Base-by-base conservation (phyloP, 1,140 invertebrate species). In the Babylonia areolata region DNA sequence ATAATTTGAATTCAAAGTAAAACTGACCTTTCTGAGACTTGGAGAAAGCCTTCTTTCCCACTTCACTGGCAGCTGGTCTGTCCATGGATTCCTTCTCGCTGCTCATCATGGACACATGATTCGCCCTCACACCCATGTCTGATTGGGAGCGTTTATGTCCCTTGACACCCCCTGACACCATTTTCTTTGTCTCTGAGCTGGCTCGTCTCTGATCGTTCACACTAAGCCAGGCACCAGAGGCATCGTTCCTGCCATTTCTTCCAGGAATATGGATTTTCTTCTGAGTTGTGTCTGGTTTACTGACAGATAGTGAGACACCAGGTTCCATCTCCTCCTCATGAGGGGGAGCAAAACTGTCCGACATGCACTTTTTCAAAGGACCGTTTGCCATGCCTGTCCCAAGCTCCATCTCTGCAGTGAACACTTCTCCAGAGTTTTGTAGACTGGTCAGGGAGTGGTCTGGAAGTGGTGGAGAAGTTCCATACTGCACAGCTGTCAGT, bases 111-210 rank as follows among this genome's bases (percentile, higher is more conserved):
- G 58, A 64, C 58, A 64, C 23, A 3, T 5, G 15, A 64, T n/a
- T n/a, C 3, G 64, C 69, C 35, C 82, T 64, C 3, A 84, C 82
- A 31, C 82, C 82, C 64, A 84, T 73, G 69, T 84, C 82, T 23
- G 82, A 84, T 69, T 73, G 82, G 0, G 82, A 84, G 11, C 82
- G 82, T 46, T 84, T 84, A 11, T 84, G 82, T 33, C 64, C 64
- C 20, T 73, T 84, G 39, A 64, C 33, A 42, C 6, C 69, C 9
- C 35, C 69, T 9, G 37, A 20, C 35, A n/a, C 40, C n/a, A 23
- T 46, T 33, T 37, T 46, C 33, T 73, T 71, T 6, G 64, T 35
- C 20, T 46, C 82, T 6, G 82, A 71, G 40, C 69, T 84, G 6
- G 42, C 39, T 35, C 42, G 28, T 31, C 40, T 58, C 37, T 54